phyloP scores from a whole-genome alignment of 2,888 invertebrate species.

The Epinotia ramella region DNA sequence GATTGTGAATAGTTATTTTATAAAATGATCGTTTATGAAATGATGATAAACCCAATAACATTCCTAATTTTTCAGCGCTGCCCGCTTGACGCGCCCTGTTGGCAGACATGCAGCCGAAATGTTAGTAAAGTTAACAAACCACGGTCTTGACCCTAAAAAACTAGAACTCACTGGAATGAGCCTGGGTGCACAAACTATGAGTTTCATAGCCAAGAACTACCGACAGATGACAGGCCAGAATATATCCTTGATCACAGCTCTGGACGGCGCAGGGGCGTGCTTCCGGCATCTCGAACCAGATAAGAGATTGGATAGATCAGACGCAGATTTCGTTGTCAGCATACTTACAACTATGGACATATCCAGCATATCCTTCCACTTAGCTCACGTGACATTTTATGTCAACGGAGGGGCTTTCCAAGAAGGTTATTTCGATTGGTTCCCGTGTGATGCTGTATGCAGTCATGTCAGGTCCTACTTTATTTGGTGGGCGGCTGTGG shows the following conservation, averaged over 20 bases:
- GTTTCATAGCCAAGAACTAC: constrained; percentile 27
- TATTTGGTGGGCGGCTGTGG: constrained; percentile 54
- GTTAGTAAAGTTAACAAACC: constrained; percentile 5
- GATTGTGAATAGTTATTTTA: no score
- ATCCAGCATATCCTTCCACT: constrained; percentile 69
- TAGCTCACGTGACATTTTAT: constrained; percentile 72
- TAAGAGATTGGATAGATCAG: constrained; percentile 50
- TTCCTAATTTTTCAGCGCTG: neutral
- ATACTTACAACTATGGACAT: constrained; percentile 71
- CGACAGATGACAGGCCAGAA: constrained; percentile 10
- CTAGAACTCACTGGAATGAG: constrained; percentile 8
- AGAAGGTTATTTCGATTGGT: constrained; percentile 53
- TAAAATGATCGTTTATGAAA: no score
- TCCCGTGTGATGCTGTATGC: constrained; percentile 52
- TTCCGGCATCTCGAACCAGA: constrained; percentile 14
- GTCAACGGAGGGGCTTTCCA: constrained; percentile 68
- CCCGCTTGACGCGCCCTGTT: neutral
- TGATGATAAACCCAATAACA: no score
- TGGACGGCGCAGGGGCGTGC: constrained; percentile 11
- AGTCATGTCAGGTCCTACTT: constrained; percentile 53
- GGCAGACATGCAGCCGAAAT: constrained; percentile 18
- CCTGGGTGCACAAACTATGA: constrained; percentile 23
- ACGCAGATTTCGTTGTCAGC: constrained; percentile 71
- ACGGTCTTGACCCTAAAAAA: constrained; percentile 17
- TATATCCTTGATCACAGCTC: constrained; percentile 1